Evolutionary conservation across 1,140 invertebrate species (phyloP), one percentile per base, ranked within the genome.

Genomic region (Carcinoscorpius rotundicauda): DNA sequence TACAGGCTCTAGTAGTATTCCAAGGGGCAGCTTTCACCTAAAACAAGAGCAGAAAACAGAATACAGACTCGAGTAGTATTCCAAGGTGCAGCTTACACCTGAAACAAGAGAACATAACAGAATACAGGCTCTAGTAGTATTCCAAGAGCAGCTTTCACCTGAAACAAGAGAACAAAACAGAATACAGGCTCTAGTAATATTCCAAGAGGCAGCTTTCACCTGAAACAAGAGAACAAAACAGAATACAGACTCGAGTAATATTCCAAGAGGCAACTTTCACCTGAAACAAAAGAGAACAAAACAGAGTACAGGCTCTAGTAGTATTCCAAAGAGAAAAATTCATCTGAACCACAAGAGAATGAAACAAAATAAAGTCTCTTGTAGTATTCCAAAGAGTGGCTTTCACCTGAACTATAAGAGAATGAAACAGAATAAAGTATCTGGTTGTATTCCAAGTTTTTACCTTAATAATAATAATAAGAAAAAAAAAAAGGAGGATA

Each of bases 61-160:
- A 98, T 94, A 73, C 97, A 99, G 0, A 96, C 95, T 52, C 94
- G 76, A 0, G 90, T 93, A 0, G 91, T 93, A 73, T 93, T 92
- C 91, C 92, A 95, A 3, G 92, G 92, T 3, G 92, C 92, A 52
- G 81, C 78, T 72, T 81, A 80, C 0, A 91, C 87, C 79, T 82
- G 57, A 63, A 68, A 67, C 52, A 53, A 11, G 60, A 64, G 6
- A 60, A 49, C 29, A 49, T 63, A 50, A 51, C 48, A 66, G 11
- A 58, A 98, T 94, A 73, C 97, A 99, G 0, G 96, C 95, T 52
- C 94, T 76, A 0, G 90, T 93, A 0, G 91, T 93, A 73, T 93
- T 92, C 91, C 92, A 95, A 3, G 92, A 91, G 91, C 92, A 52
- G 81, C 79, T 72, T 81, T 80, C 0, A 91, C 87, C 79, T 82